Percentiles rank a stretch among this genome's conserved stretches.
phyloP scores from a whole-genome alignment of 1,140 invertebrate species.

The Sycophila sp. region DNA sequence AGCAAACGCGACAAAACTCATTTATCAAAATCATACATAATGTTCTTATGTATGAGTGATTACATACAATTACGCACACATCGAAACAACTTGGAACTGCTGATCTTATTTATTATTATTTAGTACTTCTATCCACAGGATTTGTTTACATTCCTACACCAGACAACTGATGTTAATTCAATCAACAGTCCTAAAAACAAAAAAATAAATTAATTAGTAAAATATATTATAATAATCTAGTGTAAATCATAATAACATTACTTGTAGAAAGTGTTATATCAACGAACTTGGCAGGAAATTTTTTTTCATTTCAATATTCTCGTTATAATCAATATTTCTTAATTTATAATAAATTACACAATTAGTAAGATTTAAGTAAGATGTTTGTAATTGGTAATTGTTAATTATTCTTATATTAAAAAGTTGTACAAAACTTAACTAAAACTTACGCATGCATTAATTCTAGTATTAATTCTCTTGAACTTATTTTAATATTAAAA shows the following conservation, averaged over 20 bases:
- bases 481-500: neutral
- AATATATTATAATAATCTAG: neutral
- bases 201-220: constrained; percentile 35
- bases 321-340: neutral
- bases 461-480: no score
- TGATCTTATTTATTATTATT: constrained; percentile 35
- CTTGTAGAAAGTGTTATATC: constrained; percentile 15
- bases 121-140: constrained; percentile 38
- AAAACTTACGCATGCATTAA: neutral
- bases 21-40: constrained; percentile 28
- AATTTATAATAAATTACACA: neutral
- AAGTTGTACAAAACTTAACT: neutral
- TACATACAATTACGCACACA: constrained; percentile 44
- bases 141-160: constrained; percentile 41
- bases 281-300: neutral
- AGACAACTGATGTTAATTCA: constrained; percentile 42
- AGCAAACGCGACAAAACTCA: constrained; percentile 38
- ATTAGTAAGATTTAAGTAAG: neutral
- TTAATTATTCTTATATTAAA: no score
- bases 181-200: constrained; percentile 53
- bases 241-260: constrained; percentile 31
- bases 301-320: neutral
- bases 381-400: neutral
- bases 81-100: constrained; percentile 36
- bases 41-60: constrained; percentile 21